Evolutionary conservation across 2,888 invertebrate species (phyloP).

Genomic region (Hartigia nigra): DNA sequence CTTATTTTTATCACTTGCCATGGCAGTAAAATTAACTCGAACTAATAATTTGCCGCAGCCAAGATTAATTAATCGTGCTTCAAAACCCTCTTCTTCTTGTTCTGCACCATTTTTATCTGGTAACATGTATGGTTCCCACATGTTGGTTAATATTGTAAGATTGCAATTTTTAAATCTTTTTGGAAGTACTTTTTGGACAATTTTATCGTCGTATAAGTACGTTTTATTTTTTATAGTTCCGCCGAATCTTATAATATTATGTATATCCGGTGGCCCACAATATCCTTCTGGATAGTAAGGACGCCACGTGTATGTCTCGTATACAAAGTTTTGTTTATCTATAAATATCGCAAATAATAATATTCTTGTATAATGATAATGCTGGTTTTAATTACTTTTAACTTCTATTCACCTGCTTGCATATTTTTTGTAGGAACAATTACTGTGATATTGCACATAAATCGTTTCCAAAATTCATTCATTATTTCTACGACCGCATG

Average conservation of each 20-base stretch:
- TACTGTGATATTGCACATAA: not conserved
- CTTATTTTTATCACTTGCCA: not conserved
- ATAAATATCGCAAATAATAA: not conserved
- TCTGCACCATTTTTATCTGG: not conserved
- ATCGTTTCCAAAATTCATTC: not conserved
- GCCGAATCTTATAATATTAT: conserved; percentile 14
- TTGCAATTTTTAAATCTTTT: conserved; percentile 15
- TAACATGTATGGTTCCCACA: conserved; percentile 12
- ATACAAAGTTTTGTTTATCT: not conserved
- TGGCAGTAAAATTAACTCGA: not conserved
- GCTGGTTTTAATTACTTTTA: not conserved
- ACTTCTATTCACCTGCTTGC: not conserved
- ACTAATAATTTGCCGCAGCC: not conserved
- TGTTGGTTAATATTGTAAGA: conserved; percentile 9
- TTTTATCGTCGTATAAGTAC: conserved; percentile 9
- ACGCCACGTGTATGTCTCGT: conserved; percentile 16
- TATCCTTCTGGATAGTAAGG: conserved; percentile 10
- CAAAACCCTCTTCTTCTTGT: conserved; percentile 1
- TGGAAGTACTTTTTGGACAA: conserved; percentile 4
- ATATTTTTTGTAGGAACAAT: not conserved
- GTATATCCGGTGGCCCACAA: conserved; percentile 9
- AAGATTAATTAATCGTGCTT: not conserved
- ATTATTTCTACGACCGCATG: not conserved
- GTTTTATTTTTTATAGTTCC: not conserved
- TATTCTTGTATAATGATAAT: not conserved